These are phyloP conservation scores for Augochlora pura DNA, from an alignment of 1,140 invertebrate genomes.

Conservation along the genomic window DNA sequence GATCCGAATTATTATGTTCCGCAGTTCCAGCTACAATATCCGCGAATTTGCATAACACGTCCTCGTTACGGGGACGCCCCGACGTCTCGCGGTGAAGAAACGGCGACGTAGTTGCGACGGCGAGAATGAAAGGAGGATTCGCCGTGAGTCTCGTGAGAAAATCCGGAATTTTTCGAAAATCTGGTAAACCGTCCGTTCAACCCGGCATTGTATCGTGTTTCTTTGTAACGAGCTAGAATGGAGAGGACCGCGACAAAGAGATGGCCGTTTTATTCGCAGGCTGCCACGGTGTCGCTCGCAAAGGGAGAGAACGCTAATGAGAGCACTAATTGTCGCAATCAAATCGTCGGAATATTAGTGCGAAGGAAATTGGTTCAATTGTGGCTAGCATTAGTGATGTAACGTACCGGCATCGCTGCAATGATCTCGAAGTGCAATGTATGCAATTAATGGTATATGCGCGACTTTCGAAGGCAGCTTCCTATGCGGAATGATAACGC, in stretches of 20 bases:
- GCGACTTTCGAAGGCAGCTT: no score
- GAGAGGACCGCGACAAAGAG: neutral
- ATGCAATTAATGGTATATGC: no score
- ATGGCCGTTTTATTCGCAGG: neutral
- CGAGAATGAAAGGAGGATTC: slow-evolving; percentile 4
- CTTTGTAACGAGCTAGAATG: neutral
- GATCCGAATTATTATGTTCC: neutral
- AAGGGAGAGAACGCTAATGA: neutral
- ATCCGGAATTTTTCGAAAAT: slow-evolving; percentile 51
- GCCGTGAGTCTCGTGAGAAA: slow-evolving; percentile 49
- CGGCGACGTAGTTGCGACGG: slow-evolving; percentile 23
- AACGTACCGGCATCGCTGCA: no score
- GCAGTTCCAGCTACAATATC: slow-evolving; percentile 34
- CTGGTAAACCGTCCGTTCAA: slow-evolving; percentile 16
- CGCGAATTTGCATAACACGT: slow-evolving; percentile 60
- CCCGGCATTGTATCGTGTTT: neutral
- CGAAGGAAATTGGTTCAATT: neutral
- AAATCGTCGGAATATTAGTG: slow-evolving; percentile 3
- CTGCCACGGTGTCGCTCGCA: neutral
- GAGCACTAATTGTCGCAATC: slow-evolving; percentile 5
- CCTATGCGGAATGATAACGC: no score
- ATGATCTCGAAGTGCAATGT: no score
- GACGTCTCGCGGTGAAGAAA: slow-evolving; percentile 25
- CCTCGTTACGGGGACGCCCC: slow-evolving; percentile 46
- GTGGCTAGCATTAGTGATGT: no score